Evolutionary conservation across 2,113 vertebrate genomes (phyloP).

Genomic region (Calyptommatus sinebrachiatus): DNA sequence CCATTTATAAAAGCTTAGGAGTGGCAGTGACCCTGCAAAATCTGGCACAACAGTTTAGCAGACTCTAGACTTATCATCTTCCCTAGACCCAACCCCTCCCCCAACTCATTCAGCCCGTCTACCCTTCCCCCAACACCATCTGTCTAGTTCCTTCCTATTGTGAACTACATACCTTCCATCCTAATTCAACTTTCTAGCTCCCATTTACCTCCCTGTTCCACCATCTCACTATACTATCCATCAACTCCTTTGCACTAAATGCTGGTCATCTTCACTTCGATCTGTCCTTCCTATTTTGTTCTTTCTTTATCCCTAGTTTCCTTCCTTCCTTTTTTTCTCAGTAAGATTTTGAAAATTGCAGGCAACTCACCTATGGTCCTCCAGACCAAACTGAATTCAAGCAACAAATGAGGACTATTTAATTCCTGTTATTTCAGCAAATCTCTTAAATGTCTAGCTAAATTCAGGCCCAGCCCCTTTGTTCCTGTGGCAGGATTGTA

Average conservation of each 20-base stretch:
- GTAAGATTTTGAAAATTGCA: background rate
- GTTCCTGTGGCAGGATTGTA: background rate
- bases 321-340: background rate
- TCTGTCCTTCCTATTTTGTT: background rate
- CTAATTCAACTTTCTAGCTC: background rate
- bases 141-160: constrained; percentile 19
- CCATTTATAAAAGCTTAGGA: background rate
- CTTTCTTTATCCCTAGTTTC: background rate
- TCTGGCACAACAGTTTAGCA: background rate
- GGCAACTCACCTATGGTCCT: background rate
- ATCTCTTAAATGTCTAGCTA: background rate
- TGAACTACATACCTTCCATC: background rate
- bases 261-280: background rate
- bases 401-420: background rate
- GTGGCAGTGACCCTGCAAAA: background rate
- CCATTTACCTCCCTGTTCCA: background rate
- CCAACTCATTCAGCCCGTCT: background rate
- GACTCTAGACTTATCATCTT: background rate
- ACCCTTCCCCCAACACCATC: constrained; percentile 24
- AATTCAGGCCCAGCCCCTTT: background rate
- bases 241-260: background rate
- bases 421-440: background rate
- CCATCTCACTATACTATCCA: background rate
- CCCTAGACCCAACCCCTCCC: background rate
- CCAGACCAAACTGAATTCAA: background rate